Percentiles rank a stretch among this genome's conserved stretches.
phyloP scores from a whole-genome alignment of 2,113 vertebrate species.

The Cercopithecus mona region DNA sequence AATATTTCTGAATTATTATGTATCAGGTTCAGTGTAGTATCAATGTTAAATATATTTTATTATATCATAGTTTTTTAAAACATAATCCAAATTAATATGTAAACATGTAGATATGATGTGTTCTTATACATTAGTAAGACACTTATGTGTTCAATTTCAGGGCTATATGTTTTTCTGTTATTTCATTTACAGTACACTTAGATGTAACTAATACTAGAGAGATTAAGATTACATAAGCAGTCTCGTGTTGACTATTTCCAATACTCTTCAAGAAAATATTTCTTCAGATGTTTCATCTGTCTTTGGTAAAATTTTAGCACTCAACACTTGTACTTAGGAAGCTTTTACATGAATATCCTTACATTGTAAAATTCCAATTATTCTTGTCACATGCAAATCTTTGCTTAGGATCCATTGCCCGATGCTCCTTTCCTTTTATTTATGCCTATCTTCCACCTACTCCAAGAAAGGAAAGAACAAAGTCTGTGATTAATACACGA shows the following conservation, averaged over 20 bases:
- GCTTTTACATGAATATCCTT: background rate
- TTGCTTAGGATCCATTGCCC: background rate
- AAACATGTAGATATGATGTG: background rate
- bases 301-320: constrained; percentile 15
- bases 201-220: background rate
- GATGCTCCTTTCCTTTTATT: background rate
- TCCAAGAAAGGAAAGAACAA: constrained; percentile 18
- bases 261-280: background rate
- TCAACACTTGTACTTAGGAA: background rate
- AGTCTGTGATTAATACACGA: background rate
- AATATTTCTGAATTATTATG: background rate
- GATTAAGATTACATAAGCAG: background rate
- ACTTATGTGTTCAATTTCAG: background rate
- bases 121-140: background rate
- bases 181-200: background rate
- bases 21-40: background rate
- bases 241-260: background rate
- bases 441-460: background rate
- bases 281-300: background rate
- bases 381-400: background rate
- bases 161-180: background rate
- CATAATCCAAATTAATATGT: background rate
- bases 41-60: background rate
- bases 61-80: background rate
- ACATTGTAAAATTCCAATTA: background rate